Evolutionary conservation across 2,888 invertebrate genomes (phyloP).

Genomic region (Pogonocherus hispidulus): DNA sequence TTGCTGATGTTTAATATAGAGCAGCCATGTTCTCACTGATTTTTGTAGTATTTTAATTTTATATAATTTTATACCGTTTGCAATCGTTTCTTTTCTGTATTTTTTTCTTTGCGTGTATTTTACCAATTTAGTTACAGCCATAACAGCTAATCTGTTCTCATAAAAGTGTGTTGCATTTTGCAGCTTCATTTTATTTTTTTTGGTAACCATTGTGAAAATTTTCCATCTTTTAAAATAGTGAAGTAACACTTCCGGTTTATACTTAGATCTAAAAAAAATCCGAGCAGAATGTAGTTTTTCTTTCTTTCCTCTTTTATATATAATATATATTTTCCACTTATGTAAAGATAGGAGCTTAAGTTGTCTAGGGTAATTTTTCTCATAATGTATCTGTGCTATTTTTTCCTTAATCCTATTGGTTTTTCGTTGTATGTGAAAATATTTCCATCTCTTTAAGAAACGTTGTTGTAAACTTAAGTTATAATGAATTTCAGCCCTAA

Average conservation of each 20-base stretch:
- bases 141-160: slow-evolving; percentile 41
- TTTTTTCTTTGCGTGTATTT: slow-evolving; percentile 30
- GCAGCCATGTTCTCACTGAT: slow-evolving; percentile 38
- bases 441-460: slow-evolving; percentile 52
- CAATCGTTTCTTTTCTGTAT: slow-evolving; percentile 12
- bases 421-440: slow-evolving; percentile 43
- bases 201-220: slow-evolving; percentile 42
- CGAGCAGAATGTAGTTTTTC: slow-evolving; percentile 43
- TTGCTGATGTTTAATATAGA: slow-evolving; percentile 27
- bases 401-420: slow-evolving; percentile 45
- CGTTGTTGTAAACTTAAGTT: slow-evolving; percentile 50
- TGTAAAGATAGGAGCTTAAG: slow-evolving; percentile 46
- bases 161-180: slow-evolving; percentile 40
- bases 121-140: slow-evolving; percentile 29
- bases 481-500: slow-evolving; percentile 58
- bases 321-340: slow-evolving; percentile 50
- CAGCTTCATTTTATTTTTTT: slow-evolving; percentile 36
- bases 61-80: slow-evolving; percentile 35
- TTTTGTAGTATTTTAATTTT: slow-evolving; percentile 42
- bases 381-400: slow-evolving; percentile 51
- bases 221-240: slow-evolving; percentile 53
- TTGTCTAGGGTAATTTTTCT: slow-evolving; percentile 47
- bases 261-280: slow-evolving; percentile 53
- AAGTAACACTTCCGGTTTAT: slow-evolving; percentile 46
- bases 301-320: slow-evolving; percentile 43